Conservation (phyloP, 2,888 invertebrate genomes). For the Drosophila colorata region DNA sequence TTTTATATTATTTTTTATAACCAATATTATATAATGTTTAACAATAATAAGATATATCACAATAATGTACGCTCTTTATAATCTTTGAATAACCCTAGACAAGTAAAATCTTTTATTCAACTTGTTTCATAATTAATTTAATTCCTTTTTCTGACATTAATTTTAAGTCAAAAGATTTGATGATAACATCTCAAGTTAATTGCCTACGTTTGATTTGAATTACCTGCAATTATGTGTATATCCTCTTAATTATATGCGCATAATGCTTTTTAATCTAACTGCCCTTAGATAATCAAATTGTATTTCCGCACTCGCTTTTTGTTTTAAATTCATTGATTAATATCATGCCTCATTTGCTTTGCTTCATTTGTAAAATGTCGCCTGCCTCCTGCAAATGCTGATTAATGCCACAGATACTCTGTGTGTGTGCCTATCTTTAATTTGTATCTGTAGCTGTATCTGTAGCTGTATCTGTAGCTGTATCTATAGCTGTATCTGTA, state of each 20-base stretch:
- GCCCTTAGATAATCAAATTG: constrained; percentile 15
- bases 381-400: constrained; percentile 21
- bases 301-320: constrained; percentile 30
- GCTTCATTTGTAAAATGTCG: constrained; percentile 11
- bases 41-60: too few species aligned
- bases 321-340: constrained; percentile 52
- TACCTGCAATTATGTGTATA: constrained; percentile 7
- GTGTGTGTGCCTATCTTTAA: too few species aligned
- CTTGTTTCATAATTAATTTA: too few species aligned
- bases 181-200: not conserved
- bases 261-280: not conserved
- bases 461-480: constrained; percentile 1
- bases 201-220: constrained; percentile 8
- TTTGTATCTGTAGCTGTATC: too few species aligned
- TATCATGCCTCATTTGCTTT: constrained; percentile 53
- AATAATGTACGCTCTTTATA: too few species aligned
- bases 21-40: too few species aligned
- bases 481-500: constrained; percentile 18
- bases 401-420: constrained; percentile 17
- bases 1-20: too few species aligned
- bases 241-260: constrained; percentile 7
- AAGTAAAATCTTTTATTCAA: too few species aligned
- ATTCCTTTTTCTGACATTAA: not conserved
- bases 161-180: not conserved
- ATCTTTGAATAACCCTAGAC: too few species aligned